Base-by-base conservation (phyloP, 2,888 invertebrate species). In the Sthenelais limicola region DNA sequence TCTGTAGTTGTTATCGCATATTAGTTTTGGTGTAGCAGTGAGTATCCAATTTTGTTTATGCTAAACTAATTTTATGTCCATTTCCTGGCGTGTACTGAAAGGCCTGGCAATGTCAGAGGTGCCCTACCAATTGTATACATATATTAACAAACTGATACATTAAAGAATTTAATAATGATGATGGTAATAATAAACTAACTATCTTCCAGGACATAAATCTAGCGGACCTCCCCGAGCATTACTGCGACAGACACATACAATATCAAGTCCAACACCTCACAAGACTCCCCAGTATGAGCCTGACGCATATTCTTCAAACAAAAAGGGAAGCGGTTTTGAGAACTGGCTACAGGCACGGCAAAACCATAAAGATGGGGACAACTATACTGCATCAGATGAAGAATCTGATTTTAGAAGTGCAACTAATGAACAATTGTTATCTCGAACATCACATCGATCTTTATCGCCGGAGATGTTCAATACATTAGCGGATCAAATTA, bases 381-480 rank as follows among this genome's bases (percentile, higher is more conserved):
- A 43, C 26, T 30, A 49, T 49, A 49, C n/a, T 49, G n/a, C 43
- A n/a, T 49, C 24, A n/a, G 7, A 12, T n/a, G 21, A 9, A 21
- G 24, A n/a, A n/a, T n/a, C 5, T 5, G 9, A 12, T 5, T 24
- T 49, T n/a, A 49, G n/a, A 49, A 21, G 49, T 43, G 56, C 9
- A 7, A 9, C 26, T 18, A 18, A 21, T 7, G 26, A 58, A 7
- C 35, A 43, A 3, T 43, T 62, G n/a, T 28, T 62, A 26, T 35
- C 62, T 3, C 62, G 38, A 35, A 38, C 62, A 1, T 43, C 35
- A 35, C 62, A 62, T 21, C 18, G 62, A 5, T 62, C 62, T 1
- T 26, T 62, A 15, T 62, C 62, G 7, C 62, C 62, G 24, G 62
- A 62, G 62, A 62, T 62, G 62, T 62, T 62, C 24, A 43, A 62